Evolutionary conservation across 2,888 invertebrate species (phyloP).

Genomic region (Salticus scenicus): DNA sequence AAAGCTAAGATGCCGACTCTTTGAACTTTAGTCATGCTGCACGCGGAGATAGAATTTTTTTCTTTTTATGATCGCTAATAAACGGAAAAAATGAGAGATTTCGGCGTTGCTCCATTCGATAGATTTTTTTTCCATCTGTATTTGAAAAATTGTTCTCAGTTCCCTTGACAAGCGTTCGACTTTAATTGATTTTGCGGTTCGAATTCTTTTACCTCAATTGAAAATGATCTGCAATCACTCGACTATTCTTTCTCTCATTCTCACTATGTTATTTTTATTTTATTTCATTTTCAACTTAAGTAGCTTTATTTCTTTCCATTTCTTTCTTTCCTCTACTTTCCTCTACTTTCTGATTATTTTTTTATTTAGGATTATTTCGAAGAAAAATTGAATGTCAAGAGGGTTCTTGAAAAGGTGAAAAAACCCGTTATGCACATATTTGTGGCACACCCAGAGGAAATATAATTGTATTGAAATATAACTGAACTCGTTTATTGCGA

Average conservation of each 20-base stretch:
- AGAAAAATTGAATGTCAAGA: no score
- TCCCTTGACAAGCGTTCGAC: constrained; percentile 49
- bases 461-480: no score
- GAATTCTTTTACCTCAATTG: constrained; percentile 9
- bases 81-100: constrained; percentile 2
- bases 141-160: constrained; percentile 54
- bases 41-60: constrained; percentile 49
- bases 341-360: no score
- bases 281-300: no score
- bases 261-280: no score
- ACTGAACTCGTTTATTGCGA: no score
- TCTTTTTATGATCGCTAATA: background rate
- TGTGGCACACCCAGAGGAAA: no score
- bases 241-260: background rate
- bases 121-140: constrained; percentile 13
- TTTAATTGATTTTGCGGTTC: constrained; percentile 64
- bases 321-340: background rate
- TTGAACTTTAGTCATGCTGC: constrained; percentile 54
- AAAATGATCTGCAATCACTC: background rate
- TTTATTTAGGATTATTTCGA: no score
- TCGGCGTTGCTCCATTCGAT: constrained; percentile 33
- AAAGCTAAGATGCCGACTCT: constrained; percentile 41
- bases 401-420: no score
- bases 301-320: background rate
- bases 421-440: no score